phyloP scores from a whole-genome alignment of 2,113 vertebrate species.

The Amazona vittata region DNA sequence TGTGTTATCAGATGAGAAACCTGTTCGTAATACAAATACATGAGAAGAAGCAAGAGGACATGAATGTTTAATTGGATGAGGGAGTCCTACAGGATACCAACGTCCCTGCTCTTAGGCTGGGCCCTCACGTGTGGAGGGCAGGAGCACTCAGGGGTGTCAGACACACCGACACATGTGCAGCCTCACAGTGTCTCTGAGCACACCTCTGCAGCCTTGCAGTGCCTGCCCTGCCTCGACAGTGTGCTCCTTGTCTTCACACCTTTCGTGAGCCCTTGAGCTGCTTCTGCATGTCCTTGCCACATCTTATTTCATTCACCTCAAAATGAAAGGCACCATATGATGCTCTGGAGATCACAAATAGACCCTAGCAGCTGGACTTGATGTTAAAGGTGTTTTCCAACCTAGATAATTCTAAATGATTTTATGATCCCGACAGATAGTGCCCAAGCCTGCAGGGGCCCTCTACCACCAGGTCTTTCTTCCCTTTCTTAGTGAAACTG shows the following conservation, averaged over 20 bases:
- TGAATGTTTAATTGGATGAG: conserved; percentile 42
- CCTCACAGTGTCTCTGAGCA: neutral
- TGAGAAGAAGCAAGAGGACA: conserved; percentile 27
- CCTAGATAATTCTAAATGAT: neutral
- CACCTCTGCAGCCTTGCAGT: neutral
- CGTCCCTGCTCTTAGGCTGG: neutral
- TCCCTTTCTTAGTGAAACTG: neutral
- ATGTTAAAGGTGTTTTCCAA: neutral
- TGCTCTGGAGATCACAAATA: neutral
- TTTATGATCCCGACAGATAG: neutral
- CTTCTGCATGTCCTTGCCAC: neutral
- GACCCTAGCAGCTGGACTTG: neutral
- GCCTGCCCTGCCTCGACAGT: accelerated
- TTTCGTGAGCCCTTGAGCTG: neutral
- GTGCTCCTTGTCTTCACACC: too few relatives aligned
- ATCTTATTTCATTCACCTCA: neutral
- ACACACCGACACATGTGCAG: neutral
- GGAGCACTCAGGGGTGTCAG: neutral
- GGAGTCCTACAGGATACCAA: neutral
- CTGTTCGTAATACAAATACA: conserved; percentile 52
- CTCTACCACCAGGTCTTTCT: neutral
- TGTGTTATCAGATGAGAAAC: conserved; percentile 52
- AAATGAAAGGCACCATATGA: neutral
- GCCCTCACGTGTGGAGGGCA: neutral
- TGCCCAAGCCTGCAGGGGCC: neutral